Conservation (phyloP, 2,888 invertebrate species). For the Encarsia formosa region DNA sequence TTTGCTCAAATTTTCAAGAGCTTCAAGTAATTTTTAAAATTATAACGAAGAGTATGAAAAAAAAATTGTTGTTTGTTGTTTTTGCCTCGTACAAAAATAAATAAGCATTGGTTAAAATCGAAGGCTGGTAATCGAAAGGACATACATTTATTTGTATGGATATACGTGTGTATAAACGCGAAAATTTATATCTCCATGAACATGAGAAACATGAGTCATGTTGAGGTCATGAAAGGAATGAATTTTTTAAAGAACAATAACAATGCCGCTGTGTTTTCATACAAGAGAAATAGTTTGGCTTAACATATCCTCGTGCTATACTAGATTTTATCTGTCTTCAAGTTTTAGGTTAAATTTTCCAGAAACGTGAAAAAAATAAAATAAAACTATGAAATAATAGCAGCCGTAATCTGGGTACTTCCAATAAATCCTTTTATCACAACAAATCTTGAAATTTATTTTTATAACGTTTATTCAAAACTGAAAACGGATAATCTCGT, state of each 20-base stretch:
- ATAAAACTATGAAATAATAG: too few relatives aligned
- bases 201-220: conserved; percentile 21
- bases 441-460: too few relatives aligned
- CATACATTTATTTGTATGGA: conserved; percentile 10
- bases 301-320: conserved; percentile 20
- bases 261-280: conserved; percentile 18
- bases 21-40: too few relatives aligned
- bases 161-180: conserved; percentile 10
- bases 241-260: conserved; percentile 20
- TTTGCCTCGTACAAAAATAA: not conserved
- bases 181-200: conserved; percentile 19
- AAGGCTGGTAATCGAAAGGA: conserved; percentile 11
- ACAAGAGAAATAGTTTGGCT: conserved; percentile 11
- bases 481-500: too few relatives aligned
- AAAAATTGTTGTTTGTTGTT: not conserved
- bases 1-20: too few relatives aligned
- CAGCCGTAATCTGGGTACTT: too few relatives aligned
- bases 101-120: conserved; percentile 6
- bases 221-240: conserved; percentile 16
- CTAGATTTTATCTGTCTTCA: conserved; percentile 25
- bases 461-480: too few relatives aligned
- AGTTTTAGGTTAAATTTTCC: conserved; percentile 15
- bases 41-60: too few relatives aligned
- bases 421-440: too few relatives aligned
- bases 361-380: too few relatives aligned